These are phyloP conservation scores for Tetrax tetrax DNA, from an alignment of 2,113 vertebrate genomes.

Conservation along the genomic window DNA sequence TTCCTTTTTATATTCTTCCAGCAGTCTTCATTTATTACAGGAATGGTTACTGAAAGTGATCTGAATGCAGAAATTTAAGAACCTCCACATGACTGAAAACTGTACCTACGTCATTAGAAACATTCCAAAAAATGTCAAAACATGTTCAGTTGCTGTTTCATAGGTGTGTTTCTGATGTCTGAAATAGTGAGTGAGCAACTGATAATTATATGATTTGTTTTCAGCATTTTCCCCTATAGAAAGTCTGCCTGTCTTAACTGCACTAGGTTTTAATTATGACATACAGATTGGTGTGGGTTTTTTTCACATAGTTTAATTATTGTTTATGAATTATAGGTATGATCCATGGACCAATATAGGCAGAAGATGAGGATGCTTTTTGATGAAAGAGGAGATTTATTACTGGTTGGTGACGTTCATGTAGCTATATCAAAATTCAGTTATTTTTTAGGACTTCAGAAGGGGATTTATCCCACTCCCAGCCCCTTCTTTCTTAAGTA, in stretches of 20 bases:
- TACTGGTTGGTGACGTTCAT: neutral
- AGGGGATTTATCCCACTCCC: neutral
- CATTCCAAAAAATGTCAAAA: neutral
- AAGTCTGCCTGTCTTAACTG: neutral
- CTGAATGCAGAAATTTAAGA: neutral
- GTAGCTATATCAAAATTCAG: neutral
- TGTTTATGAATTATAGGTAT: neutral
- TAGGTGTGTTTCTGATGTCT: neutral
- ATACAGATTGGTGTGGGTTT: neutral
- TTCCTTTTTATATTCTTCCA: neutral
- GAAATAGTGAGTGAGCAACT: neutral
- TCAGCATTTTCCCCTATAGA: neutral
- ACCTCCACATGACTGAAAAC: neutral
- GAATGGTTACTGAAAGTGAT: neutral
- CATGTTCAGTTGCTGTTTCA: neutral
- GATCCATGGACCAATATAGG: neutral
- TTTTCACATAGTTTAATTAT: neutral
- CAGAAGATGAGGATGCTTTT: neutral
- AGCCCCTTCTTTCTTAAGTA: neutral
- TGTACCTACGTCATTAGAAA: neutral
- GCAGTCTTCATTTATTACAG: neutral
- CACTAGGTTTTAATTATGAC: neutral
- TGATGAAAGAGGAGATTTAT: neutral
- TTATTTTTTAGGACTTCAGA: neutral
- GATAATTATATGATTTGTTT: neutral